A percentile compares a stretch with the other conserved stretches of the same genome.
Evolutionary conservation across 2,888 invertebrate genomes (phyloP).

Genomic region (Stegana nigrithorax): DNA sequence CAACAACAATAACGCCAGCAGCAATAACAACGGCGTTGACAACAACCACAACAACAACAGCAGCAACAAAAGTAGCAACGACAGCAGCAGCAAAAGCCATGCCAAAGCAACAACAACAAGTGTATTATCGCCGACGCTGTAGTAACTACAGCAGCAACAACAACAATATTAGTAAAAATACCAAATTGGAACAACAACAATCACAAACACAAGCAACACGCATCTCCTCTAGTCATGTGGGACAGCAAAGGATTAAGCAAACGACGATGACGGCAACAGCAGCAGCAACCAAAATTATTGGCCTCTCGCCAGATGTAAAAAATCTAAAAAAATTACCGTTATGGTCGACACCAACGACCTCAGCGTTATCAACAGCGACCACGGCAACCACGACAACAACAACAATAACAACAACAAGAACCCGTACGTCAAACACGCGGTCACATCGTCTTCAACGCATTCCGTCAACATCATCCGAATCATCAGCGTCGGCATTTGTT

Average conservation of each 20-base stretch:
- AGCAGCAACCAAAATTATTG: slow-evolving; percentile 35
- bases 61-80: slow-evolving; percentile 26
- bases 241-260: too few relatives aligned
- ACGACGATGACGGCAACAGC: slow-evolving; percentile 43
- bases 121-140: slow-evolving; percentile 31
- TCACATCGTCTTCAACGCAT: background rate
- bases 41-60: slow-evolving; percentile 32
- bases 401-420: background rate
- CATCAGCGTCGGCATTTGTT: background rate
- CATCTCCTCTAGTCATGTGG: too few relatives aligned
- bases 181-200: slow-evolving; percentile 6
- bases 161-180: slow-evolving; percentile 27
- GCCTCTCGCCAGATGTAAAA: slow-evolving; percentile 51
- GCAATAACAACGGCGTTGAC: slow-evolving; percentile 18
- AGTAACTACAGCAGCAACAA: slow-evolving; percentile 23
- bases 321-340: slow-evolving; percentile 46
- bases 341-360: slow-evolving; percentile 28
- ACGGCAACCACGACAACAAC: slow-evolving; percentile 15
- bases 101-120: slow-evolving; percentile 33
- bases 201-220: slow-evolving; percentile 19
- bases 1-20: slow-evolving; percentile 25
- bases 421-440: background rate
- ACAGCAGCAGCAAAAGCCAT: slow-evolving; percentile 6
- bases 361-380: slow-evolving; percentile 8
- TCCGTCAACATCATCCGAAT: background rate